Conservation (phyloP, 1,140 invertebrate species). For the Campoletis sonorensis region DNA sequence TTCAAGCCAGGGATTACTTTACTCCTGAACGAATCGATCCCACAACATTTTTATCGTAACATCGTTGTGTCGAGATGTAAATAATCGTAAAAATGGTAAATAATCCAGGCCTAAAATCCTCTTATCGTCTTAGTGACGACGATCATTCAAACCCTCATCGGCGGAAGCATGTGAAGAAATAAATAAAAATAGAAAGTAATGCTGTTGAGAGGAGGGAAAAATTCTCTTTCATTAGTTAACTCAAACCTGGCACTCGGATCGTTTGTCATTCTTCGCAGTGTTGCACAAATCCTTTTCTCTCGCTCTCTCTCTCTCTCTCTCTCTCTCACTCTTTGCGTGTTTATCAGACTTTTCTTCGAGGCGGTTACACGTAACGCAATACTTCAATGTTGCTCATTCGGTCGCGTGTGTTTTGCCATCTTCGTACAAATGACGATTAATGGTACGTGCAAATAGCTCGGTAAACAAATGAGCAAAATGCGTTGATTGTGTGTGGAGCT, state of each 20-base stretch:
- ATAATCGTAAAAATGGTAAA: background rate
- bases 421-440: slow-evolving; percentile 43
- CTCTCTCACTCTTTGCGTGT: background rate
- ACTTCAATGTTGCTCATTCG: slow-evolving; percentile 32
- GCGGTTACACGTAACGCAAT: slow-evolving; percentile 2
- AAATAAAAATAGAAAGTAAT: background rate
- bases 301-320: background rate
- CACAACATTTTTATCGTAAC: too few species aligned
- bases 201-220: background rate
- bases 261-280: slow-evolving; percentile 14
- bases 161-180: background rate
- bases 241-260: background rate
- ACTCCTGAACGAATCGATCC: too few species aligned
- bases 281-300: slow-evolving; percentile 4
- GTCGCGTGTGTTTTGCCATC: slow-evolving; percentile 4
- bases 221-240: slow-evolving; percentile 34
- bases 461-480: slow-evolving; percentile 18
- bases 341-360: background rate
- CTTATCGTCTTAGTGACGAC: slow-evolving; percentile 31
- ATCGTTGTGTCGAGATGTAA: too few species aligned
- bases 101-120: slow-evolving; percentile 1
- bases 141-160: background rate
- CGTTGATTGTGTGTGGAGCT: background rate
- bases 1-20: background rate
- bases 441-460: slow-evolving; percentile 12